A percentile compares a stretch with the other conserved stretches of the same genome.
These are phyloP conservation scores for Thera obeliscata DNA, from an alignment of 2,888 invertebrate genomes.

Conservation along the genomic window DNA sequence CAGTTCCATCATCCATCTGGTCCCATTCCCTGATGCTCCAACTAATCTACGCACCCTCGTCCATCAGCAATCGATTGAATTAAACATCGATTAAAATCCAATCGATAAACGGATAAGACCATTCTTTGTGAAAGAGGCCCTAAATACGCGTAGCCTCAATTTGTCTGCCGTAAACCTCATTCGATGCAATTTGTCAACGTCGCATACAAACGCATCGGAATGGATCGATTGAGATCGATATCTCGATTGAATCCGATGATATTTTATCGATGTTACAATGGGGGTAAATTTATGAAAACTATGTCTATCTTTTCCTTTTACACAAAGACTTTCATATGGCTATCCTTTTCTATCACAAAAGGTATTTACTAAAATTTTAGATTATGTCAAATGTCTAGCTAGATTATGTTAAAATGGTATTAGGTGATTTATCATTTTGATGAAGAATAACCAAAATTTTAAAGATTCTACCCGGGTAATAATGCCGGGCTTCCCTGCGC, in stretches of 20 bases:
- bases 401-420: no score
- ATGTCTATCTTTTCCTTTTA: no score
- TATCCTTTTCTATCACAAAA: no score
- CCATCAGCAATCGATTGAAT: slow-evolving; percentile 34
- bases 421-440: no score
- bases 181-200: slow-evolving; percentile 75
- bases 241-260: slow-evolving; percentile 68
- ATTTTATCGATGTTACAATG: slow-evolving; percentile 46
- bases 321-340: no score
- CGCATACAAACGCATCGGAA: slow-evolving; percentile 63
- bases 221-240: slow-evolving; percentile 74
- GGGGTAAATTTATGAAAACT: no score
- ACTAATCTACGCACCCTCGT: slow-evolving; percentile 18
- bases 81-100: slow-evolving; percentile 49
- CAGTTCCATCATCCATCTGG: background rate
- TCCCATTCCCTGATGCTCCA: background rate
- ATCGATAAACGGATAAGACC: slow-evolving; percentile 46
- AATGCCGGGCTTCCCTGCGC: no score
- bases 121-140: slow-evolving; percentile 28
- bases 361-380: no score
- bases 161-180: slow-evolving; percentile 71
- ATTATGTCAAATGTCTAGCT: no score
- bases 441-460: no score
- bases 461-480: no score
- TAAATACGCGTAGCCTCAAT: slow-evolving; percentile 74